Conservation (phyloP, 2,888 invertebrate genomes). For the Clunio marinus region DNA sequence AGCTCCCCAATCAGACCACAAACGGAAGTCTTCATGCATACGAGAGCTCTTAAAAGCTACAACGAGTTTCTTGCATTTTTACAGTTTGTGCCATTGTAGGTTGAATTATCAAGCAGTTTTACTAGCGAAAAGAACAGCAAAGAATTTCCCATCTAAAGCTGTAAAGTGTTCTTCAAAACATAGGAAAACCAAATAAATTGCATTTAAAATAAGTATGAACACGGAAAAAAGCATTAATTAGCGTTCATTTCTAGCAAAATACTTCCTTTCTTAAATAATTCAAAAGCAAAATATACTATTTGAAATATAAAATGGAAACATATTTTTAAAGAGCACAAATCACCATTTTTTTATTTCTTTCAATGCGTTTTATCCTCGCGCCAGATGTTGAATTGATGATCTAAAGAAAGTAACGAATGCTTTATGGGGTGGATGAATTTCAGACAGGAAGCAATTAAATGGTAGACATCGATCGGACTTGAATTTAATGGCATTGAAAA, state of each 20-base stretch:
- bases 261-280: slow-evolving; percentile 13
- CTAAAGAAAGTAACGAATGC: not conserved
- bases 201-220: not conserved
- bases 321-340: not conserved
- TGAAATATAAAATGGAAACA: slow-evolving; percentile 7
- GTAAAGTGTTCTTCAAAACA: not conserved
- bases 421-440: slow-evolving; percentile 8
- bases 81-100: not conserved
- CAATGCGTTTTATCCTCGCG: not conserved
- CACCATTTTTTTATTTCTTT: no score
- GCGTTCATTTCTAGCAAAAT: slow-evolving; percentile 27
- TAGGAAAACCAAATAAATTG: not conserved
- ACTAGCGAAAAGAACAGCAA: not conserved
- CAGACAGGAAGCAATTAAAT: slow-evolving; percentile 19
- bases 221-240: slow-evolving; percentile 21
- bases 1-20: slow-evolving; percentile 19
- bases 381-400: slow-evolving; percentile 3
- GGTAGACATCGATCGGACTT: no score
- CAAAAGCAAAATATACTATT: not conserved
- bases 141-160: not conserved
- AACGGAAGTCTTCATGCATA: slow-evolving; percentile 25
- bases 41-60: slow-evolving; percentile 22
- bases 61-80: not conserved
- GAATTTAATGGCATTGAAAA: no score
- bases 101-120: no score